phyloP scores from a whole-genome alignment of 2,113 vertebrate species.

The Elephantulus edwardii region DNA sequence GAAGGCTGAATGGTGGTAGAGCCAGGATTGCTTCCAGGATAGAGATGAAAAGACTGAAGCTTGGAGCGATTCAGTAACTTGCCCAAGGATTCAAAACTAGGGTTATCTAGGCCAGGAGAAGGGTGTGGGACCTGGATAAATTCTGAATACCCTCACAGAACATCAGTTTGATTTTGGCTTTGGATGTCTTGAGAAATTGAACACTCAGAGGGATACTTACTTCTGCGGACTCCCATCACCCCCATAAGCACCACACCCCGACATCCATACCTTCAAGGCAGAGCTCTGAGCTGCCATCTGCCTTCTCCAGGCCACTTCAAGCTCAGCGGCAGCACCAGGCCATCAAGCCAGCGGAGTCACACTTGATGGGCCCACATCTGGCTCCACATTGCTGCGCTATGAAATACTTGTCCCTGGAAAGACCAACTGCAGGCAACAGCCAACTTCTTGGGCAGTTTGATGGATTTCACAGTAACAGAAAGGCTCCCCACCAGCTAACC shows the following conservation, averaged over 20 bases:
- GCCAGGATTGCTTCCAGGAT: no score
- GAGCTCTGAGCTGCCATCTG: not conserved
- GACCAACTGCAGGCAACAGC: not conserved
- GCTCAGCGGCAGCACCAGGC: not conserved
- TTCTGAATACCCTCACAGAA: not conserved
- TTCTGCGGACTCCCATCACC: not conserved
- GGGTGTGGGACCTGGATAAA: not conserved
- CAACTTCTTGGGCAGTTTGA: rapidly evolving
- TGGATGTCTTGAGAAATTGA: not conserved
- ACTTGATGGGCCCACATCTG: not conserved
- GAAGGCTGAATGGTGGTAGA: no score
- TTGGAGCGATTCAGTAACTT: not conserved
- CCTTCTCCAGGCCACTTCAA: rapidly evolving
- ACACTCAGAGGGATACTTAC: not conserved
- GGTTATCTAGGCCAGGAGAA: not conserved
- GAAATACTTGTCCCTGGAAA: rapidly evolving
- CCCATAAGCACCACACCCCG: not conserved
- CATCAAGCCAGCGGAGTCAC: not conserved
- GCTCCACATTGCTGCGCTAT: rapidly evolving
- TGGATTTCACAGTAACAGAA: not conserved
- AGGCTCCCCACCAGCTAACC: not conserved
- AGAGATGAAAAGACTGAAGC: not conserved
- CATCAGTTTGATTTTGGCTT: not conserved
- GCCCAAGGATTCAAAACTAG: not conserved
- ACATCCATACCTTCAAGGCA: not conserved